Base-by-base conservation (phyloP, 2,888 invertebrate genomes). In the Nemoura dubitans region DNA sequence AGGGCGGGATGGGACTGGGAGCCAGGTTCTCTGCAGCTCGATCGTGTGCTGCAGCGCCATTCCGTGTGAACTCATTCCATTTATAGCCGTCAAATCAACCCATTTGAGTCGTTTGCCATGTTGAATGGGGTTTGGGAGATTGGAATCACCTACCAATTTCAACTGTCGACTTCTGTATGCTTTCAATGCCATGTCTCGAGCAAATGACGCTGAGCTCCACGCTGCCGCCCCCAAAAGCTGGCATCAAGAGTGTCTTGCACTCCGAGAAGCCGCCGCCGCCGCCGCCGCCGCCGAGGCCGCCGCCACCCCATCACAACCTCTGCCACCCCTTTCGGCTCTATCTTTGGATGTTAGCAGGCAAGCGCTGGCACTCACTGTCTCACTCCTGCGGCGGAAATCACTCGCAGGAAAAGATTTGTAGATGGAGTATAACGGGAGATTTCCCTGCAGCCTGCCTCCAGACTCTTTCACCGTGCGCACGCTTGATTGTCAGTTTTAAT, bases 141-240 rank as follows among this genome's bases (percentile, higher is more conserved):
- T 88, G 88, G 88, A 88, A 88, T 88, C 88, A 88, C 88, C 87
- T 86, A 88, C 88, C 88, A 88, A 88, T 88, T 88, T 88, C 88
- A 85, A 86, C 87, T 87, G 88, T 85, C 78, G 85, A 84, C 84
- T 84, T 27, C 25, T 30, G 59, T 27, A 59, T 26, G 84, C 84
- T 76, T 84, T 84, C 84, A 86, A 78, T 81, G 78, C 78, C 86
- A 86, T 83, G 87, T 87, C 87, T 85, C 82, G 59, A 77, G 87
- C 87, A 87, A 86, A 87, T 87, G 87, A 87, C 87, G 87, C 85
- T 21, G 25, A 5, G n/a, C 81, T n/a, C 76, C 28, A 5, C 36
- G 26, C 3, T 21, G 36, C 83, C 83, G 26, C 83, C 83, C 78
- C 28, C 78, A 14, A 83, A 78, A 59, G 59, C 59, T 59, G 59